Evolutionary conservation across 2,888 invertebrate species (phyloP).

Genomic region (Agrotis clavis): DNA sequence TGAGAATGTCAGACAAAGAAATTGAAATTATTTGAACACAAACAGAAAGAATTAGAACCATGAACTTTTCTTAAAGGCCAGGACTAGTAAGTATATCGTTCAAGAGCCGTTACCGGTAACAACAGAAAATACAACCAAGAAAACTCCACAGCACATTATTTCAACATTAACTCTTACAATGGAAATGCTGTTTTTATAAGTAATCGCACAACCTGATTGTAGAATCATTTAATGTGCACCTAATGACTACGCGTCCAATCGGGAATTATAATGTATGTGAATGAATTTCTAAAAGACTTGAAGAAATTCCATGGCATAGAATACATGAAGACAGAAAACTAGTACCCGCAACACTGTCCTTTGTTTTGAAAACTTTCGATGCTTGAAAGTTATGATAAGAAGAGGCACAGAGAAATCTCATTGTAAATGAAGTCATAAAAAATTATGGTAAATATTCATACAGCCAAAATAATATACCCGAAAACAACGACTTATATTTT

Average conservation of each 20-base stretch:
- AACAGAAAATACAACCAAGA: slow-evolving; percentile 47
- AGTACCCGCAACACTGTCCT: slow-evolving; percentile 15
- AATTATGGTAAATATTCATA: slow-evolving; percentile 5
- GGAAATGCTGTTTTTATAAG: slow-evolving; percentile 64
- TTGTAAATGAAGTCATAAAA: slow-evolving; percentile 19
- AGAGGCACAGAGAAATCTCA: slow-evolving; percentile 28
- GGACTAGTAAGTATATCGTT: slow-evolving; percentile 33
- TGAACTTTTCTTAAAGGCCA: slow-evolving; percentile 45
- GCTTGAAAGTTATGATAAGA: slow-evolving; percentile 41
- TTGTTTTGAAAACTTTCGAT: slow-evolving; percentile 46
- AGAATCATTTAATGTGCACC: slow-evolving; percentile 53
- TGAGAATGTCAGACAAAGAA: not conserved
- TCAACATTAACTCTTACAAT: slow-evolving; percentile 73
- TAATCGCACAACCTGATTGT: slow-evolving; percentile 52
- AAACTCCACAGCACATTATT: slow-evolving; percentile 64
- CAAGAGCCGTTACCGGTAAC: slow-evolving; percentile 32
- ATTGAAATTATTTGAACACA: not conserved
- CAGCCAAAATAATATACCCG: not conserved
- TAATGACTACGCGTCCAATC: slow-evolving; percentile 55
- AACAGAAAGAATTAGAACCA: slow-evolving; percentile 34
- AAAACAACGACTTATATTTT: not conserved
- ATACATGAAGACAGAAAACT: slow-evolving; percentile 11
- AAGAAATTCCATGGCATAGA: slow-evolving; percentile 25
- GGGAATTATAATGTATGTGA: slow-evolving; percentile 47
- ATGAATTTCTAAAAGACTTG: slow-evolving; percentile 47